Conservation (phyloP, 2,113 vertebrate species). For the Rynchops niger region DNA sequence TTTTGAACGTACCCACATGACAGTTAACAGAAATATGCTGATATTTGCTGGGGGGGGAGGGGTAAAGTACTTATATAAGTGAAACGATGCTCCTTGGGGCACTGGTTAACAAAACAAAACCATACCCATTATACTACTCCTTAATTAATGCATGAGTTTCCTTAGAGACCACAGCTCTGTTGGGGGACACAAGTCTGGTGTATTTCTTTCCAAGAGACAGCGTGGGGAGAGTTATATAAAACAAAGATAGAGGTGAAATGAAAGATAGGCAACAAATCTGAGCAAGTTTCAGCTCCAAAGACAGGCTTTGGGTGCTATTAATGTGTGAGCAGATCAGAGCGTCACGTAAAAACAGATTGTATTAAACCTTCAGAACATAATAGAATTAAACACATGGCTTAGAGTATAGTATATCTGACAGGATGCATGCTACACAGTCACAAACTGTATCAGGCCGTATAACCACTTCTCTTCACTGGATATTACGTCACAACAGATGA, state of each 20-base stretch:
- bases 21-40: conserved; percentile 42
- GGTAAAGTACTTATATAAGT: conserved; percentile 15
- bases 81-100: conserved; percentile 41
- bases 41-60: neutral
- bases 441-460: neutral
- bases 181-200: conserved; percentile 53
- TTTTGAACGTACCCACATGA: conserved; percentile 14
- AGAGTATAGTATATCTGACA: neutral
- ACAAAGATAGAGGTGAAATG: conserved; percentile 49
- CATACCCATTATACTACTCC: conserved; percentile 43
- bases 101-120: conserved; percentile 46
- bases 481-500: neutral
- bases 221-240: conserved; percentile 2
- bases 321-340: neutral
- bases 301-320: neutral
- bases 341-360: neutral
- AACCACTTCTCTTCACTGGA: neutral
- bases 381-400: neutral
- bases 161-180: conserved; percentile 63
- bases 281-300: neutral
- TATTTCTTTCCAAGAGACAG: conserved; percentile 44
- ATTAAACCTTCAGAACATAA: neutral
- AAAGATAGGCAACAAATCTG: conserved; percentile 7
- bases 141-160: conserved; percentile 51
- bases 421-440: neutral